Base-by-base conservation (phyloP, 2,797 vertebrate genomes). In the Enteromius afrohamiltoni region DNA sequence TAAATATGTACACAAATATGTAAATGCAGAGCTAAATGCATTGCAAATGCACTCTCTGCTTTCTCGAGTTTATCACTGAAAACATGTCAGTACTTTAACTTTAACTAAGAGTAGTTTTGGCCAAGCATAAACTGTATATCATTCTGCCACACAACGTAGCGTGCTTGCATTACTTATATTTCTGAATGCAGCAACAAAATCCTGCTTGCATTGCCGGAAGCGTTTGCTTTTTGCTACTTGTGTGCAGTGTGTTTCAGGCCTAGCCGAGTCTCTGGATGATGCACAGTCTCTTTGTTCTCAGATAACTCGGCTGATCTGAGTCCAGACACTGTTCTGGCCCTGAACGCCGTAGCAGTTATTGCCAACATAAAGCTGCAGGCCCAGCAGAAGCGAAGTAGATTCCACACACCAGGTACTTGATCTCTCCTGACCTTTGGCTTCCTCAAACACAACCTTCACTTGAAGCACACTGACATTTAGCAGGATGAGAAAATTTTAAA, bases 321-420 rank as follows among this genome's bases (percentile, higher is more conserved):
- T 77, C 87, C 90, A 17, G 91, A 93, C 79, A 88, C 92, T 23
- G 85, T 95, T 87, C 86, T 95, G 31, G 93, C 94, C 53, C 89
- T 93, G 82, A 95, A 95, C 23, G 94, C 94, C 0, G 95, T 94
- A 1, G 91, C 93, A 1, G 90, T 95, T 88, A 95, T 95, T 42
- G 93, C 94, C 47, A 95, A 95, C 83, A 94, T 95, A 89, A 96
- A 95, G 90, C 92, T 93, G 83, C 95, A 95, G 87, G 90, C 90
- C 82, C 91, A 91, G 78, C 91, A 93, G 7, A 94, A 89, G 77
- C 67, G 6, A 10, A 26, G 49, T 29, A 53, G 67, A 80, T 73
- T 65, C n/a, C 16, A 58, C 55, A 75, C 82, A 19, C 45, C 82
- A 86, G 86, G 86, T 83, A 71, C 34, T 4, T 58, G 45, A 31